phyloP scores from a whole-genome alignment of 2,797 vertebrate species.

The Darevskia mixta region DNA sequence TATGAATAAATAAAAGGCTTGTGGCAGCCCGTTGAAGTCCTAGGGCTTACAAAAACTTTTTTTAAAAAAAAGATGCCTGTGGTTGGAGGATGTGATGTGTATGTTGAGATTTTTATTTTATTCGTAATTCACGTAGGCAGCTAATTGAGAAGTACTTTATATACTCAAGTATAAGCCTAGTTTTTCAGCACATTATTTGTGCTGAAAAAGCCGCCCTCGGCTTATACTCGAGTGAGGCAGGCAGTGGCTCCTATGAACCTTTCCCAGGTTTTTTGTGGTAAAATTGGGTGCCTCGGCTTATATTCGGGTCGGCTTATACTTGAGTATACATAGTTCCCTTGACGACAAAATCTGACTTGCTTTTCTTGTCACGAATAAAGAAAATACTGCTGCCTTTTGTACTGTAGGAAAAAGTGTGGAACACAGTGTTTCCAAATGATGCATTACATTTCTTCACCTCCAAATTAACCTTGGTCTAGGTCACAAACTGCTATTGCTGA shows the following conservation, averaged over 20 bases:
- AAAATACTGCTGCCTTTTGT: neutral
- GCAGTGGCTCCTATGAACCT: too few relatives aligned
- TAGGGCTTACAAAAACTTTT: too few relatives aligned
- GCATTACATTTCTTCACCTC: neutral
- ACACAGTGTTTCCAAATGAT: neutral
- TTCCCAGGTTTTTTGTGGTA: too few relatives aligned
- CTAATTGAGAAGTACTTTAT: too few relatives aligned
- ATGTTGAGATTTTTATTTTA: neutral
- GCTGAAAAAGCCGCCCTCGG: too few relatives aligned
- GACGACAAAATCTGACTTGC: neutral
- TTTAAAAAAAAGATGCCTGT: neutral
- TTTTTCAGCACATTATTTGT: too few relatives aligned
- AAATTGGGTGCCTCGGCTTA: too few relatives aligned
- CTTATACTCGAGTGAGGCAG: too few relatives aligned
- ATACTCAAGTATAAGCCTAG: too few relatives aligned
- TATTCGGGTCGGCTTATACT: too few relatives aligned
- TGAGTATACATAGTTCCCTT: too few relatives aligned
- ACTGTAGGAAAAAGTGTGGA: neutral
- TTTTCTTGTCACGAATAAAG: neutral
- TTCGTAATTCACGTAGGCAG: neutral
- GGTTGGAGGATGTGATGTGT: neutral
- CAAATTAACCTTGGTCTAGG: neutral
- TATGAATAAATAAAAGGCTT: neutral
- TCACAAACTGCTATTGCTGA: neutral
- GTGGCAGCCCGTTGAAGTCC: neutral